These are phyloP conservation scores for Eulemur macaco DNA, from an alignment of 2,113 vertebrate genomes.

Conservation along the genomic window DNA sequence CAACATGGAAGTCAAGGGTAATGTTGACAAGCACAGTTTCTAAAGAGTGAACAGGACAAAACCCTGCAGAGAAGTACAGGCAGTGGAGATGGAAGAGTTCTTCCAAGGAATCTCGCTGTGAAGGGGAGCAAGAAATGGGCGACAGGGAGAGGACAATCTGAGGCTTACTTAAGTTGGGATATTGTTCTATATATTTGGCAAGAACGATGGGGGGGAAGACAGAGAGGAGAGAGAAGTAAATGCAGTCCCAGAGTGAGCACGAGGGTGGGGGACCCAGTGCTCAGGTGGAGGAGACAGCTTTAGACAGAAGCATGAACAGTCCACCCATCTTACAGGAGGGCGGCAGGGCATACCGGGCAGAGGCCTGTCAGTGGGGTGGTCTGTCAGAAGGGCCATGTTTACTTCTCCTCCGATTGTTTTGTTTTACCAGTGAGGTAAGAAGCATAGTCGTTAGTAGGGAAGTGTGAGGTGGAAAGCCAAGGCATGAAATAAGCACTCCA, in stretches of 20 bases:
- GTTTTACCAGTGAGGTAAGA: neutral
- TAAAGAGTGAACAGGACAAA: neutral
- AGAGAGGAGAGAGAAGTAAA: neutral
- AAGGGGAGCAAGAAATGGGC: neutral
- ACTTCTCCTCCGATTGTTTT: neutral
- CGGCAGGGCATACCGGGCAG: accelerated
- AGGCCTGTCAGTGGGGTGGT: accelerated
- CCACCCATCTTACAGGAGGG: neutral
- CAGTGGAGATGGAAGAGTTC: neutral
- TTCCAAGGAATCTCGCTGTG: neutral
- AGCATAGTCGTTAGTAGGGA: neutral
- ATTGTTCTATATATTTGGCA: neutral
- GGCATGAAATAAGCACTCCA: neutral
- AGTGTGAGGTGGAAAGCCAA: neutral
- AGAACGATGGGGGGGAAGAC: neutral
- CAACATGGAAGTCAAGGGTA: neutral
- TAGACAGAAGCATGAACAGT: neutral
- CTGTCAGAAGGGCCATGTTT: accelerated
- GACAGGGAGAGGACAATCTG: neutral
- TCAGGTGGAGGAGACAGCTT: neutral
- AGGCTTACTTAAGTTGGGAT: neutral
- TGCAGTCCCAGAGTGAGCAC: no score
- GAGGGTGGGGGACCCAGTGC: neutral
- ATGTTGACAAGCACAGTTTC: neutral
- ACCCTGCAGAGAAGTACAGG: neutral